Conservation (phyloP, 2,888 invertebrate species). For the Keiferia lycopersicella region DNA sequence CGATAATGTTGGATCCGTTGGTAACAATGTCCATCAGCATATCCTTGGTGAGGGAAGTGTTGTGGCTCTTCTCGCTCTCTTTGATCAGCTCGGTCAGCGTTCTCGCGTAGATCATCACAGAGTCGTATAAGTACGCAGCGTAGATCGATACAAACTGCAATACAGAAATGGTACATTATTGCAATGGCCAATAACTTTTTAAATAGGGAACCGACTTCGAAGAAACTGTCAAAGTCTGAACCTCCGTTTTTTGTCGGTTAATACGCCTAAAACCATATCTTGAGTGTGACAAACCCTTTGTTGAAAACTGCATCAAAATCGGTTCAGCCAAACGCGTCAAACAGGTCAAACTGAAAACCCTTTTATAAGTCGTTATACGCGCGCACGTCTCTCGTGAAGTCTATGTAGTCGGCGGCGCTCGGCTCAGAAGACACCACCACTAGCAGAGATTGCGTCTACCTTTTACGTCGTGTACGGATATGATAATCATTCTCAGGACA, state of each 20-base stretch:
- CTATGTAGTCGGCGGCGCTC: conserved; percentile 83
- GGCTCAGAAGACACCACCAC: conserved; percentile 95
- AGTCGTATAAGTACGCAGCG: conserved; percentile 97
- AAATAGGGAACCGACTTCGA: too few species aligned
- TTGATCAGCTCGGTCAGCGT: conserved; percentile 89
- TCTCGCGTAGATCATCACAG: conserved; percentile 93
- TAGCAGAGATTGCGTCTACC: conserved; percentile 90
- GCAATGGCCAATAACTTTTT: too few species aligned
- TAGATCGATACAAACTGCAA: conserved; percentile 93
- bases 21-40: conserved; percentile 86
- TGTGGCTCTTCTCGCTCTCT: conserved; percentile 63
- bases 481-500: conserved; percentile 70
- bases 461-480: conserved; percentile 80
- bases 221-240: too few species aligned
- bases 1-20: conserved; percentile 93
- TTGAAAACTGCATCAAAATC: too few species aligned
- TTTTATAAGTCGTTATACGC: conserved; percentile 89
- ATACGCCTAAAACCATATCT: too few species aligned
- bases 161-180: not conserved
- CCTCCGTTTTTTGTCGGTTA: too few species aligned
- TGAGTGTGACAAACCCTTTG: too few species aligned
- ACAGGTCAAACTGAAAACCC: too few species aligned
- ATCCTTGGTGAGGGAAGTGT: conserved; percentile 78
- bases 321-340: too few species aligned
- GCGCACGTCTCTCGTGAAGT: conserved; percentile 90